Evolutionary conservation across 2,888 invertebrate species (phyloP).

Genomic region (Dascillus cervinus): DNA sequence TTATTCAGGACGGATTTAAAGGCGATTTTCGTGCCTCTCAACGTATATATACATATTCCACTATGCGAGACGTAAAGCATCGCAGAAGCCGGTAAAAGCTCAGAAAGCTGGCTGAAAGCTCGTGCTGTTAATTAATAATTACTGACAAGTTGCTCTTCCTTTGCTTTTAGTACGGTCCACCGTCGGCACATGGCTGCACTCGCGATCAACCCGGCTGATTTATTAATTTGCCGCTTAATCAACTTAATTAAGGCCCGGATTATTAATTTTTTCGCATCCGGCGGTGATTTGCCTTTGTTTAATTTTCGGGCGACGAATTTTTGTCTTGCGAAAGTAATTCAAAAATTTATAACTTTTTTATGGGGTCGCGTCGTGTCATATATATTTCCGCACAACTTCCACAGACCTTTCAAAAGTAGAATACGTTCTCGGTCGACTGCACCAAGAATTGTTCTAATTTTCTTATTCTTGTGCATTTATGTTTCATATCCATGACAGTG

Average conservation of each 20-base stretch:
- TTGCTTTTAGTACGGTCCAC: slow-evolving; percentile 38
- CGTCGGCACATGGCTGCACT: slow-evolving; percentile 19
- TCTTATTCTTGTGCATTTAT: too few relatives aligned
- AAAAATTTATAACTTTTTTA: too few relatives aligned
- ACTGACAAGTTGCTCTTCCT: slow-evolving; percentile 47
- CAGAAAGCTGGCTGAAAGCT: slow-evolving; percentile 46
- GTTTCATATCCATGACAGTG: too few relatives aligned
- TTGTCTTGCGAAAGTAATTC: too few relatives aligned
- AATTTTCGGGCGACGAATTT: not conserved
- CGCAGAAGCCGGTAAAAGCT: slow-evolving; percentile 45
- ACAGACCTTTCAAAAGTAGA: too few relatives aligned
- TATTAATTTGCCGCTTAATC: slow-evolving; percentile 9
- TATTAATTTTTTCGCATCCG: not conserved
- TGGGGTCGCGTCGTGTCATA: too few relatives aligned
- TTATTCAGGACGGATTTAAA: slow-evolving; percentile 15
- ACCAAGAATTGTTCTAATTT: too few relatives aligned
- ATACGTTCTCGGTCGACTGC: too few relatives aligned
- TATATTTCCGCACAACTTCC: too few relatives aligned
- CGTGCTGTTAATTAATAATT: slow-evolving; percentile 48
- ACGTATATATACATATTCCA: slow-evolving; percentile 41
- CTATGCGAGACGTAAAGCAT: slow-evolving; percentile 37
- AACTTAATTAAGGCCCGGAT: slow-evolving; percentile 6
- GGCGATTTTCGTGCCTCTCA: slow-evolving; percentile 21
- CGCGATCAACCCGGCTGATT: not conserved
- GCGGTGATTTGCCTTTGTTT: not conserved